These are phyloP conservation scores for Mayetiola destructor DNA, from an alignment of 2,888 invertebrate species.

Conservation along the genomic window DNA sequence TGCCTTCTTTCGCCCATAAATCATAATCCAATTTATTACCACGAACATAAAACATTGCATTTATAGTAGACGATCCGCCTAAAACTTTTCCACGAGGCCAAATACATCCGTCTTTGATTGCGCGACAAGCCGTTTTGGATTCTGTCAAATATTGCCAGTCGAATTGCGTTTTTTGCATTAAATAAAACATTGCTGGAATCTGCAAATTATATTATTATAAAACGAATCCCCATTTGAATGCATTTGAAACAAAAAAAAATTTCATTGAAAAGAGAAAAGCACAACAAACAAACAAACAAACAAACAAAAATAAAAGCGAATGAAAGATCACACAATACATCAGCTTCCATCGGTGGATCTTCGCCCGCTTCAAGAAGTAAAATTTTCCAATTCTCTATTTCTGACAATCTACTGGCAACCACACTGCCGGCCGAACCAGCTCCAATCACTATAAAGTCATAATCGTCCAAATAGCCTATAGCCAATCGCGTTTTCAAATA, in stretches of 20 bases:
- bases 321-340: conserved; percentile 18
- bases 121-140: conserved; percentile 30
- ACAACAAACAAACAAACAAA: background rate
- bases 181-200: conserved; percentile 8
- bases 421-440: conserved; percentile 20
- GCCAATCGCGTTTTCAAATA: background rate
- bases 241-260: background rate
- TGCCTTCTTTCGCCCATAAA: conserved; percentile 49
- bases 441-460: conserved; percentile 18
- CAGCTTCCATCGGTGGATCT: conserved; percentile 24
- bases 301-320: background rate
- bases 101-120: conserved; percentile 31
- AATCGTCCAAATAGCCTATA: background rate
- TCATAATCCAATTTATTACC: conserved; percentile 52
- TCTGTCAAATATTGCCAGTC: conserved; percentile 37
- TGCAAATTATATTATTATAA: background rate
- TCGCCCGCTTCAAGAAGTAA: conserved; percentile 24
- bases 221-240: background rate
- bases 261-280: background rate
- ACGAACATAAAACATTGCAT: conserved; percentile 49
- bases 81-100: conserved; percentile 48
- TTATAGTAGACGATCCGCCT: conserved; percentile 49
- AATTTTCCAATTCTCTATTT: conserved; percentile 23
- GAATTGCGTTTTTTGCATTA: conserved; percentile 17
- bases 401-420: conserved; percentile 24